Evolutionary conservation across 1,140 invertebrate species (phyloP).

Genomic region (Pseudomyrmex concolor): DNA sequence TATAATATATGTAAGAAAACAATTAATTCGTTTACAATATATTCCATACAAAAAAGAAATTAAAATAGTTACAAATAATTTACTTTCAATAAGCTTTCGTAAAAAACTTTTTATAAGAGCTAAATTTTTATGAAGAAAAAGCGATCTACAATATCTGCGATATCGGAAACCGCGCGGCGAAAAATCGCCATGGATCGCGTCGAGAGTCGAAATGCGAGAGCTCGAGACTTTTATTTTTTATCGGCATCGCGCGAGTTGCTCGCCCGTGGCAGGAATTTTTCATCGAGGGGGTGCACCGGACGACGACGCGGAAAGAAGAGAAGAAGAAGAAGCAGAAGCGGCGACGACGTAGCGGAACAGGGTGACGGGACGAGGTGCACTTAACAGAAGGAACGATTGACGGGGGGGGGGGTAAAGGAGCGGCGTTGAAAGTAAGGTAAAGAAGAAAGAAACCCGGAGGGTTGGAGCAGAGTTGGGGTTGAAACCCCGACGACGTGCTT

Average conservation of each 20-base stretch:
- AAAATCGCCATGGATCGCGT: slow-evolving; percentile 25
- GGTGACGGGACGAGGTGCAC: slow-evolving; percentile 70
- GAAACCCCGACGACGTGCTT: slow-evolving; percentile 1
- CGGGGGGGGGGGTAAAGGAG: slow-evolving; percentile 33
- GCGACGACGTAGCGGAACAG: slow-evolving; percentile 65
- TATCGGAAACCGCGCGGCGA: slow-evolving; percentile 17
- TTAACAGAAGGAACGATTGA: slow-evolving; percentile 63
- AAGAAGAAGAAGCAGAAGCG: slow-evolving; percentile 8
- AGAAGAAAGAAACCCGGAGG: slow-evolving; percentile 56
- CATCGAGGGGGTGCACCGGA: slow-evolving; percentile 60
- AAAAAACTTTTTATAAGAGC: too few relatives aligned
- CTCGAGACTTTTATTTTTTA: slow-evolving; percentile 66
- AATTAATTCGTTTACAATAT: too few relatives aligned
- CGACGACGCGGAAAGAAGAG: slow-evolving; percentile 32
- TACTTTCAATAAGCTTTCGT: too few relatives aligned
- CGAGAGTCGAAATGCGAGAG: slow-evolving; percentile 51
- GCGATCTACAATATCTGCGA: slow-evolving; percentile 3
- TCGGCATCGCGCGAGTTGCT: slow-evolving; percentile 37
- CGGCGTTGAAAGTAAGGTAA: slow-evolving; percentile 49
- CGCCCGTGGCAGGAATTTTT: slow-evolving; percentile 70
- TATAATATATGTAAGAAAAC: too few relatives aligned
- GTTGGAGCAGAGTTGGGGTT: slow-evolving; percentile 19
- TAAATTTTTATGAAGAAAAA: neutral
- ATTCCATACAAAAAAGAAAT: too few relatives aligned
- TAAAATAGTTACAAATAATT: too few relatives aligned